Percentiles rank a stretch among this genome's conserved stretches.
phyloP scores from a whole-genome alignment of 2,113 vertebrate species.

The Poeciliopsis prolifica region DNA sequence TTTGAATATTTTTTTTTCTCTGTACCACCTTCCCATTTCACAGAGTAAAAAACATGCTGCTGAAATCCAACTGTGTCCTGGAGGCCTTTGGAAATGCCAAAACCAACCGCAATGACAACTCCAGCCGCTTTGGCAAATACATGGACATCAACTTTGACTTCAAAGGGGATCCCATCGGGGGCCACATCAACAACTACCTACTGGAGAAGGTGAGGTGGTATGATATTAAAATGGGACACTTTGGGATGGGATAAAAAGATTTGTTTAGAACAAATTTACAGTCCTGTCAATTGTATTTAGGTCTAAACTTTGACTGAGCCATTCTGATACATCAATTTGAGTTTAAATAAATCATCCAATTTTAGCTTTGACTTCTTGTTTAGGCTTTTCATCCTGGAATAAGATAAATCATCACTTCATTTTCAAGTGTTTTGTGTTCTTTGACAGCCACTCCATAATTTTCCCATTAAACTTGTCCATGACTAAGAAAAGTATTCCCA shows the following conservation, averaged over 20 bases:
- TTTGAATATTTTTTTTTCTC: neutral
- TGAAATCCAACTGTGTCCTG: constrained; percentile 97
- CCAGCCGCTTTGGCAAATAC: constrained; percentile 98
- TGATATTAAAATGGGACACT: neutral
- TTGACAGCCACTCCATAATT: too few species aligned
- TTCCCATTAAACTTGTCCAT: too few species aligned
- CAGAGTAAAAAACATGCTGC: constrained; percentile 97
- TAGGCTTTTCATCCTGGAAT: neutral
- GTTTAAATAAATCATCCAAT: neutral
- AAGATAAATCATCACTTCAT: neutral
- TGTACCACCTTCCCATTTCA: neutral
- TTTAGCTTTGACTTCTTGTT: neutral
- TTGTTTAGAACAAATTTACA: too few species aligned
- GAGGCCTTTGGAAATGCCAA: constrained; percentile 99
- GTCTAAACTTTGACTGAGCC: neutral
- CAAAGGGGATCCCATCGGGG: constrained; percentile 97
- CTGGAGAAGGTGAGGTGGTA: constrained; percentile 90
- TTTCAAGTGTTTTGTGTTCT: neutral
- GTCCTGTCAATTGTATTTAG: neutral
- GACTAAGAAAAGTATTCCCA: neutral
- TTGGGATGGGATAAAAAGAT: too few species aligned
- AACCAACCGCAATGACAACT: constrained; percentile 98
- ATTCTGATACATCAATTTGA: neutral
- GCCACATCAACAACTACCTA: constrained; percentile 98
- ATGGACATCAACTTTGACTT: constrained; percentile 99